Evolutionary conservation across 2,888 invertebrate genomes (phyloP).

Genomic region (Pollenia griseotomentosa): DNA sequence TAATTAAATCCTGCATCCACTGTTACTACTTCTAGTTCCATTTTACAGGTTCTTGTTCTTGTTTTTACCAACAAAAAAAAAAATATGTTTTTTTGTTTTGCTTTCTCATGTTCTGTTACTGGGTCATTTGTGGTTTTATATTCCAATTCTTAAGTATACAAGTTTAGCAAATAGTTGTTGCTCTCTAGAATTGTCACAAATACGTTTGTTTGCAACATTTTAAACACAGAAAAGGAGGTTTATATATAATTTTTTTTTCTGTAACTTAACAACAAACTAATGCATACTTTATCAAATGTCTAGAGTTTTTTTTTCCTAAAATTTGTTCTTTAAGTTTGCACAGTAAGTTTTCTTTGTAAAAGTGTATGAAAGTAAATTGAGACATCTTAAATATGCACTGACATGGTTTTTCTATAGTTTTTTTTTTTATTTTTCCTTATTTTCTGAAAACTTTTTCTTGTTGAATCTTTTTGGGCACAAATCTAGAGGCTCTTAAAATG

Average conservation of each 20-base stretch:
- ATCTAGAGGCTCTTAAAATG: background rate
- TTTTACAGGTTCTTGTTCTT: background rate
- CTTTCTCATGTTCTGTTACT: constrained; percentile 33
- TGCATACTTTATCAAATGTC: constrained; percentile 43
- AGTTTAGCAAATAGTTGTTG: background rate
- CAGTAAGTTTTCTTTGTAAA: background rate
- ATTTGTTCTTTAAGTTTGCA: background rate
- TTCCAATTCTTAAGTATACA: constrained; percentile 22
- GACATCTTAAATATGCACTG: constrained; percentile 6
- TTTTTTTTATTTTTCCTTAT: background rate
- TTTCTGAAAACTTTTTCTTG: background rate
- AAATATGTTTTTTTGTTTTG: background rate
- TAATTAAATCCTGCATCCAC: constrained; percentile 32
- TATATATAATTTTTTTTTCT: background rate
- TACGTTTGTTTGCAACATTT: constrained; percentile 21
- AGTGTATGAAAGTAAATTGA: background rate
- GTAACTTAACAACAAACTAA: constrained; percentile 18
- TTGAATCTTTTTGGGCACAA: background rate
- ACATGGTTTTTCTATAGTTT: constrained; percentile 1
- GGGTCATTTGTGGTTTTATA: constrained; percentile 55
- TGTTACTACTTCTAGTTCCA: background rate
- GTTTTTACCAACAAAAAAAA: background rate
- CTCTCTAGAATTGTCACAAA: constrained; percentile 26
- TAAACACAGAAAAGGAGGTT: constrained; percentile 60
- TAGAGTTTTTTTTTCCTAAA: background rate